Evolutionary conservation across 2,113 vertebrate genomes (phyloP).

Genomic region (Falco punctatus): DNA sequence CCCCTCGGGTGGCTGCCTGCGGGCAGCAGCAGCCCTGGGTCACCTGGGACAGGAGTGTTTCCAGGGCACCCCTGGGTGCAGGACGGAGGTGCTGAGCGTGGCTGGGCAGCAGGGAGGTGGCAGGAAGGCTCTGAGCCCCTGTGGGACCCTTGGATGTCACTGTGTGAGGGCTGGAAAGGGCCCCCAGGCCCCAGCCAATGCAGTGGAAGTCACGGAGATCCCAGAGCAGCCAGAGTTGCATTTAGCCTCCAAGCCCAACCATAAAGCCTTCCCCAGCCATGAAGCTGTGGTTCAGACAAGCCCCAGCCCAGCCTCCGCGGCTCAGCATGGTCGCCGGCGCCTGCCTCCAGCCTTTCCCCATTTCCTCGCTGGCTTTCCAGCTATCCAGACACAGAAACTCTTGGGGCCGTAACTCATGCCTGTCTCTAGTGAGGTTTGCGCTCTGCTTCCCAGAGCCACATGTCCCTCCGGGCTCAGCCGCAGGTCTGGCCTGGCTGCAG

Average conservation of each 20-base stretch:
- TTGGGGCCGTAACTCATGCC: not conserved
- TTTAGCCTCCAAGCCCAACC: not conserved
- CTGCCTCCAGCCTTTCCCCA: not conserved
- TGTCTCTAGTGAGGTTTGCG: not conserved
- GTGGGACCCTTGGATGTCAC: not conserved
- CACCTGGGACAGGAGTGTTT: not conserved
- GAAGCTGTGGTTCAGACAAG: not conserved
- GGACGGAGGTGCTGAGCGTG: not conserved
- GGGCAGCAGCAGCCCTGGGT: not conserved
- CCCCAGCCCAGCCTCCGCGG: not conserved
- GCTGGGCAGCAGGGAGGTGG: not conserved
- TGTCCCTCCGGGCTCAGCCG: not conserved
- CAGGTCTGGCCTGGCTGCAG: not conserved
- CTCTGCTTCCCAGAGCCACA: rapidly evolving
- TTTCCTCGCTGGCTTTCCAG: not conserved
- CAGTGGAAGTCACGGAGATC: not conserved
- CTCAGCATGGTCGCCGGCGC: not conserved
- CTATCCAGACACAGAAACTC: not conserved
- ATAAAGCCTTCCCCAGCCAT: not conserved
- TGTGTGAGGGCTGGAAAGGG: not conserved
- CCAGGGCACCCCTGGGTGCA: not conserved
- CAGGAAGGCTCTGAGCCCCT: not conserved
- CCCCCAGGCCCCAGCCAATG: not conserved
- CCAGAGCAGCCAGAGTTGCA: not conserved
- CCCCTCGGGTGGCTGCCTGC: not conserved